Evolutionary conservation across 2,113 vertebrate genomes (phyloP).

Genomic region (Sardina pilchardus): DNA sequence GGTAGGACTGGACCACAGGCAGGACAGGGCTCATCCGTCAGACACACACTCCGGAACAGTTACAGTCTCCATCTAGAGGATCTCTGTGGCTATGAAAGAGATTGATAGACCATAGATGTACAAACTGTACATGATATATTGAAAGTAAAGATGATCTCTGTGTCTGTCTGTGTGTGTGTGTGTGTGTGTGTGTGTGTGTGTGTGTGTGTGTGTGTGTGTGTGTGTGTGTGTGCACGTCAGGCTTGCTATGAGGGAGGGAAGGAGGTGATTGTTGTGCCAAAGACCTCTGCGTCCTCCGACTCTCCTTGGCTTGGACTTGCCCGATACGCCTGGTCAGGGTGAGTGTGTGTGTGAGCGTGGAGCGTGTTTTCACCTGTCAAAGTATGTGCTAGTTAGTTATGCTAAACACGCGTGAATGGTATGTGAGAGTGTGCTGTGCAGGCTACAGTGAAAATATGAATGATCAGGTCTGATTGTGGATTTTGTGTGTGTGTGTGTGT

Average conservation of each 20-base stretch:
- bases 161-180: constrained; percentile 41
- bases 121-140: background rate
- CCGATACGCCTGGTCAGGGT: constrained; percentile 99
- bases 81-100: background rate
- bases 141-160: constrained; percentile 43
- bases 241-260: constrained; percentile 95
- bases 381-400: background rate
- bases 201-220: constrained; percentile 43
- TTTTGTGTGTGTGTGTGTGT: background rate
- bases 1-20: background rate
- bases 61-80: background rate
- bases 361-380: background rate
- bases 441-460: background rate
- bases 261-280: constrained; percentile 95
- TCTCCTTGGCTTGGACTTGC: constrained; percentile 98
- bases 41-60: background rate
- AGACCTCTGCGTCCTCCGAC: constrained; percentile 98
- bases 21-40: background rate
- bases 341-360: constrained; percentile 60
- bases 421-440: background rate
- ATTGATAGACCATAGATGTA: background rate
- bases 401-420: background rate
- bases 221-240: constrained; percentile 62
- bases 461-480: too few relatives aligned
- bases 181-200: constrained; percentile 36